Evolutionary conservation across 2,888 invertebrate species (phyloP).

Genomic region (Cactoblastis cactorum): DNA sequence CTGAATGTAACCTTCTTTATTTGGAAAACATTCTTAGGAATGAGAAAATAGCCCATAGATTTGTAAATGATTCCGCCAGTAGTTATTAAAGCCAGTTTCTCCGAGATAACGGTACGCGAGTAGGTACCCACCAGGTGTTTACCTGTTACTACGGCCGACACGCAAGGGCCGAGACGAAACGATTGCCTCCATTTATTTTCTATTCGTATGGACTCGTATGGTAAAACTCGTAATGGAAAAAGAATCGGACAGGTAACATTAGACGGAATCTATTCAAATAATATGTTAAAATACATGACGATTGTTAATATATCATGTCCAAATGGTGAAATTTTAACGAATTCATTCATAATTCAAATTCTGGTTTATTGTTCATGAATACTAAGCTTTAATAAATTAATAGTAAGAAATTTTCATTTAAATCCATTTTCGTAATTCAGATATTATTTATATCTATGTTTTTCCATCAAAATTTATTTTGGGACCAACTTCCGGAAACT

Average conservation of each 20-base stretch:
- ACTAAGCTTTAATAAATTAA: too few species aligned
- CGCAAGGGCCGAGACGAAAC: slow-evolving; percentile 31
- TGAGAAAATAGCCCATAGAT: slow-evolving; percentile 2
- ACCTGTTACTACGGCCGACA: slow-evolving; percentile 20
- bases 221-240: slow-evolving; percentile 11
- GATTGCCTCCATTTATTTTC: slow-evolving; percentile 27
- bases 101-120: slow-evolving; percentile 52
- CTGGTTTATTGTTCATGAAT: too few species aligned
- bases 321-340: too few species aligned
- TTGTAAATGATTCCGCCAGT: slow-evolving; percentile 21
- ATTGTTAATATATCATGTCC: too few species aligned
- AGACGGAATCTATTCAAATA: background rate
- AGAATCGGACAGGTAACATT: background rate
- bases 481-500: too few species aligned
- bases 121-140: slow-evolving; percentile 42
- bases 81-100: slow-evolving; percentile 46
- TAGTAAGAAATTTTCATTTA: too few species aligned
- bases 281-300: too few species aligned
- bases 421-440: too few species aligned
- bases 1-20: slow-evolving; percentile 1
- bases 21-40: background rate
- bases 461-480: too few species aligned
- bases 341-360: too few species aligned
- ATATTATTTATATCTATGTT: too few species aligned
- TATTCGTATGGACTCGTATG: too few species aligned